A percentile compares a stretch with the other conserved stretches of the same genome.
Conservation (phyloP, 2,113 vertebrate genomes). For the Grantiella picta region DNA sequence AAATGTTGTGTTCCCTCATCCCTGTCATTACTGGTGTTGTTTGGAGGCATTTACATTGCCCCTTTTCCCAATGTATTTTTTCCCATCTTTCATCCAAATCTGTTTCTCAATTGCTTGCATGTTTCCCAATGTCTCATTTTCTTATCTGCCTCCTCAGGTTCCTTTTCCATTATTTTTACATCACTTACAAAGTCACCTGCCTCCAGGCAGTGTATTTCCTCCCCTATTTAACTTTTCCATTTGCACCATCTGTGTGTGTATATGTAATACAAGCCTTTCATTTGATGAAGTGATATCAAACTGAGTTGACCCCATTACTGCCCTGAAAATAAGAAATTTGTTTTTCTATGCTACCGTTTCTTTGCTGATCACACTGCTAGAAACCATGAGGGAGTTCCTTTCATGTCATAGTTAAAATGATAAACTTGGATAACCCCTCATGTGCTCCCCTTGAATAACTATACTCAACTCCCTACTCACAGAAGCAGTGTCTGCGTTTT, state of each 20-base stretch:
- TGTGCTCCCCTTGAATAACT: background rate
- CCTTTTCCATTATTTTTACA: background rate
- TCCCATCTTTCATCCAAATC: background rate
- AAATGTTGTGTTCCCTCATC: background rate
- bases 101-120: background rate
- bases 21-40: background rate
- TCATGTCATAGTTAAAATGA: background rate
- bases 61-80: background rate
- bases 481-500: background rate
- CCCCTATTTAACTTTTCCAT: background rate
- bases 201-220: constrained; percentile 3
- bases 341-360: background rate
- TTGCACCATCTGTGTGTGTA: constrained; percentile 2
- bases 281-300: background rate
- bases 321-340: constrained; percentile 16
- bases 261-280: background rate
- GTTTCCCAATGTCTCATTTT: background rate
- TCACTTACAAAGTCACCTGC: constrained; percentile 18
- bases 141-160: background rate
- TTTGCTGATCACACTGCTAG: constrained; percentile 19
- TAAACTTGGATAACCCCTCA: background rate
- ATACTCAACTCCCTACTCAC: background rate
- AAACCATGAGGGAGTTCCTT: background rate
- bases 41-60: background rate
- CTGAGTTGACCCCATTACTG: background rate